Conservation (phyloP, 2,888 invertebrate species). For the Perizoma flavofasciatum region DNA sequence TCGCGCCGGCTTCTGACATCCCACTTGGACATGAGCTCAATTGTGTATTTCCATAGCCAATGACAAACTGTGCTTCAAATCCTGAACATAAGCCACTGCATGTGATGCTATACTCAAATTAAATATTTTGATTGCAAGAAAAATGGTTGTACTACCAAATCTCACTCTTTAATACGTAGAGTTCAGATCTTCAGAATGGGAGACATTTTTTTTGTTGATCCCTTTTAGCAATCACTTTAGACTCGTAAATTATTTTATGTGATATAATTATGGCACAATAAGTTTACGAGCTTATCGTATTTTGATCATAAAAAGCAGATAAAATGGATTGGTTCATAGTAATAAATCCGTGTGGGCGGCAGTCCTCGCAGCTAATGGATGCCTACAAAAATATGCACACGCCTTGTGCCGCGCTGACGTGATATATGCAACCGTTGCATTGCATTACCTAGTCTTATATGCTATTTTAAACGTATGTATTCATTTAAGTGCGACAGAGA, state of each 20-base stretch:
- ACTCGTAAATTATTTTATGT: background rate
- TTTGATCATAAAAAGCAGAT: conserved; percentile 30
- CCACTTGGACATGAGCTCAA: conserved; percentile 31
- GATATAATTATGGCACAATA: background rate
- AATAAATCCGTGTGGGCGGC: conserved; percentile 49
- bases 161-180: no score
- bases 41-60: conserved; percentile 23
- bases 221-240: background rate
- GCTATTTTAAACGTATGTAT: conserved; percentile 37
- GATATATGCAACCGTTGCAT: conserved; percentile 52
- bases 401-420: conserved; percentile 56
- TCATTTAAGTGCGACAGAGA: conserved; percentile 43
- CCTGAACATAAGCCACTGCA: background rate
- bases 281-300: conserved; percentile 15
- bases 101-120: background rate
- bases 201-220: no score
- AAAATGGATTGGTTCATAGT: conserved; percentile 34
- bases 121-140: no score
- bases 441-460: conserved; percentile 45
- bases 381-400: conserved; percentile 45
- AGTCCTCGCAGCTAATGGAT: conserved; percentile 41
- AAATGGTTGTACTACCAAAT: no score
- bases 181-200: no score
- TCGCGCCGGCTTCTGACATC: conserved; percentile 64
- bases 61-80: conserved; percentile 9